Percentiles rank a stretch among this genome's conserved stretches.
phyloP scores from a whole-genome alignment of 2,797 vertebrate species.

The Hemibagrus guttatus region DNA sequence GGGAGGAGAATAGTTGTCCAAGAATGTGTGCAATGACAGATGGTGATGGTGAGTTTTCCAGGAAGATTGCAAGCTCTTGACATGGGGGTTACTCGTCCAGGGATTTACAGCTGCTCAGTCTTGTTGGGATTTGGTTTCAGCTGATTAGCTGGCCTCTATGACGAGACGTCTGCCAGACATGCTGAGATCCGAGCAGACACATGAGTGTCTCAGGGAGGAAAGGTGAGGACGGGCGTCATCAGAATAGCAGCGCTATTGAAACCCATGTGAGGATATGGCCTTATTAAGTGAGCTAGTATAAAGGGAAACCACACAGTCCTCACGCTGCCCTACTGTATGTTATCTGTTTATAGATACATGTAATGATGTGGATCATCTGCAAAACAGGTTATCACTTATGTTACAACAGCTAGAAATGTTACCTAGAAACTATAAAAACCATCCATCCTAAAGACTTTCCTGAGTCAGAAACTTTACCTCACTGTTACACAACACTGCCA shows the following conservation, averaged over 20 bases:
- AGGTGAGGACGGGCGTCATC: slow-evolving; percentile 1
- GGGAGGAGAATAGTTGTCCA: not conserved
- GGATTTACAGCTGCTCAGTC: not conserved
- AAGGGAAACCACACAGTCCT: not conserved
- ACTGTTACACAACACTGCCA: not conserved
- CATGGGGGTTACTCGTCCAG: not conserved
- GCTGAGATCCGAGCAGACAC: not conserved
- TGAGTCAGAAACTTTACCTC: not conserved
- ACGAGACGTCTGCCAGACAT: slow-evolving; percentile 8
- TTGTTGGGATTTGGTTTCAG: not conserved
- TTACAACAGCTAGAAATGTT: not conserved
- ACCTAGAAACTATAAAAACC: not conserved
- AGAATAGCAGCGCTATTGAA: not conserved
- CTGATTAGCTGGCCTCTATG: slow-evolving; percentile 9
- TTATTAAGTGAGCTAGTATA: not conserved
- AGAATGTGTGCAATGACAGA: slow-evolving; percentile 11
- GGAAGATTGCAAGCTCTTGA: not conserved
- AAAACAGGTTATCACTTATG: not conserved
- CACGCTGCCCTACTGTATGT: not conserved
- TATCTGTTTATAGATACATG: not conserved
- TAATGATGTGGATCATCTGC: not conserved
- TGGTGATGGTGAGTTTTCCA: not conserved
- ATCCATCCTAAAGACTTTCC: not conserved
- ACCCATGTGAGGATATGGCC: not conserved
- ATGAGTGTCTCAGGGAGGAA: not conserved